Evolutionary conservation across 1,140 invertebrate species (phyloP).

Genomic region (Drosophila bocki): DNA sequence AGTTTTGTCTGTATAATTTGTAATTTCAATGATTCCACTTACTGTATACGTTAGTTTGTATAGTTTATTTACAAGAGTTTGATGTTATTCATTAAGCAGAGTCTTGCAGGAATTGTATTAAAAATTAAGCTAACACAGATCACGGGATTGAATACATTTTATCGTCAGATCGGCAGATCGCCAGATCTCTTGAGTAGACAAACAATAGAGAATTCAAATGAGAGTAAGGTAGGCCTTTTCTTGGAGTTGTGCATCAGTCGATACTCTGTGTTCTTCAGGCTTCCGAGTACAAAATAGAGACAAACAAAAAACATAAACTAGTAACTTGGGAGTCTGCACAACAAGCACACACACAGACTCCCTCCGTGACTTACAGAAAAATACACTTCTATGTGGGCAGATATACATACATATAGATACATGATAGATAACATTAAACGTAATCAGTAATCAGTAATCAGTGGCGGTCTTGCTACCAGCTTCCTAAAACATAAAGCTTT

Average conservation of each 20-base stretch:
- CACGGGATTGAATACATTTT: constrained; percentile 19
- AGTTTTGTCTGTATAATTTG: constrained; percentile 56
- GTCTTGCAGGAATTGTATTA: constrained; percentile 32
- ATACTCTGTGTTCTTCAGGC: constrained; percentile 44
- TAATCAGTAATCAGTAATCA: constrained; percentile 58
- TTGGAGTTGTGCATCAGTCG: constrained; percentile 48
- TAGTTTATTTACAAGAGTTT: constrained; percentile 71
- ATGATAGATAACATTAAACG: constrained; percentile 65
- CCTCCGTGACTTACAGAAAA: constrained; percentile 30
- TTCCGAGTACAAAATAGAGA: constrained; percentile 46
- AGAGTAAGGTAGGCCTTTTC: constrained; percentile 12
- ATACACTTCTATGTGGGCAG: constrained; percentile 50
- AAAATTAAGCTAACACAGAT: constrained; percentile 35
- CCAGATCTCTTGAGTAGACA: constrained; percentile 2
- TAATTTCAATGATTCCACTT: constrained; percentile 61
- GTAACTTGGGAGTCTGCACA: constrained; percentile 60
- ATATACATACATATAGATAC: constrained; percentile 60
- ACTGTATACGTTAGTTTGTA: constrained; percentile 50
- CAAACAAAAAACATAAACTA: constrained; percentile 81
- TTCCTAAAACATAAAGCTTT: constrained; percentile 73
- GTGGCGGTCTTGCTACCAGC: constrained; percentile 57
- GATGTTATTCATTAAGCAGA: constrained; percentile 35
- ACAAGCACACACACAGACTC: constrained; percentile 19
- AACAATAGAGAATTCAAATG: constrained; percentile 3
- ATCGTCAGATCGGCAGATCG: background rate